These are phyloP conservation scores for Idaea straminata DNA, from an alignment of 2,888 invertebrate genomes.

Conservation along the genomic window DNA sequence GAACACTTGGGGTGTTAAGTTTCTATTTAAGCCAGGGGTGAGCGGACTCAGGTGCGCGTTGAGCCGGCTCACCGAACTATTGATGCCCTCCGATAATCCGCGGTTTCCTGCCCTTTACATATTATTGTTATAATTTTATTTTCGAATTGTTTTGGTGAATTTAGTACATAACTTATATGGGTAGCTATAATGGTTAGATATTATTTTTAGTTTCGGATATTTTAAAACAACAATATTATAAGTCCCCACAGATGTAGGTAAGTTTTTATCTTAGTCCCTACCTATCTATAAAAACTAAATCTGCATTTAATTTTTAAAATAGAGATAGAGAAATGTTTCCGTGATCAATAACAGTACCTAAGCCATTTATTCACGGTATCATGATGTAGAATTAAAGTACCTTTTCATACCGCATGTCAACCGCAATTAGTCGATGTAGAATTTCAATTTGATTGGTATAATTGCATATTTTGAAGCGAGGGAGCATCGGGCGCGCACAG, in stretches of 20 bases:
- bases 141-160: not conserved
- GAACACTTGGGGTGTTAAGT: constrained; percentile 39
- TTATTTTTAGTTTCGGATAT: no score
- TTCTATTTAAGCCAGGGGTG: constrained; percentile 38
- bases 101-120: not conserved
- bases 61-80: constrained; percentile 50
- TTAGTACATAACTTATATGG: not conserved
- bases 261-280: no score
- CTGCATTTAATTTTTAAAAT: not conserved
- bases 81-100: constrained; percentile 32
- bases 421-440: constrained; percentile 72
- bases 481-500: constrained; percentile 64
- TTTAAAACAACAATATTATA: no score
- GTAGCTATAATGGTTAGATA: no score
- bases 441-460: constrained; percentile 79
- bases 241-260: no score
- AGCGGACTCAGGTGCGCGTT: constrained; percentile 59
- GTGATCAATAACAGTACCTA: not conserved
- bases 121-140: not conserved
- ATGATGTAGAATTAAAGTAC: constrained; percentile 21
- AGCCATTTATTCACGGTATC: not conserved
- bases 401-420: constrained; percentile 65
- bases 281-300: not conserved
- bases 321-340: not conserved
- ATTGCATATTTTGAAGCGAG: constrained; percentile 76